phyloP scores from a whole-genome alignment of 2,888 invertebrate species.

The Microctonus hyperodae region DNA sequence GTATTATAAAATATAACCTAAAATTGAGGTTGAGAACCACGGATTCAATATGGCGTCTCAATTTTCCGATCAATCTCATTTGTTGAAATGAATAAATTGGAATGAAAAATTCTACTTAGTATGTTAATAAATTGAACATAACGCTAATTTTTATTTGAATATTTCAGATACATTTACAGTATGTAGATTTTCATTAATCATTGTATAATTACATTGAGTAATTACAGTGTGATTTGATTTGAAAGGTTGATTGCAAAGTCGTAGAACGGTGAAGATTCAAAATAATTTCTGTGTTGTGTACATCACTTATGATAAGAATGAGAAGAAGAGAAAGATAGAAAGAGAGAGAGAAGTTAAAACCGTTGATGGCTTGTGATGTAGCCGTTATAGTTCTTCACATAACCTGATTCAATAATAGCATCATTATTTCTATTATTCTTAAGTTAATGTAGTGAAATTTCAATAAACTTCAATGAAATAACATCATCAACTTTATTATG shows the following conservation, averaged over 20 bases:
- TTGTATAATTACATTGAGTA: background rate
- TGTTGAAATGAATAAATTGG: background rate
- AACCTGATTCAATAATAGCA: slow-evolving; percentile 47
- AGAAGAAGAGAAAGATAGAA: background rate
- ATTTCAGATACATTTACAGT: background rate
- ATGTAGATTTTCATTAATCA: background rate
- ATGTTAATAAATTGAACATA: background rate
- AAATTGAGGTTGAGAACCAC: background rate
- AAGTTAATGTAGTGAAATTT: slow-evolving; percentile 37
- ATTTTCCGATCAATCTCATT: background rate
- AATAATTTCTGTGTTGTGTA: background rate
- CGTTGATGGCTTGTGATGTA: slow-evolving; percentile 44
- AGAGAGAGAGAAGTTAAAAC: slow-evolving; percentile 35
- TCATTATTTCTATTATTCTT: slow-evolving; percentile 45
- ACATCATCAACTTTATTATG: slow-evolving; percentile 44
- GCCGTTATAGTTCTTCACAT: slow-evolving; percentile 47
- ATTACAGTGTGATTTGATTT: background rate
- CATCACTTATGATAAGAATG: no score
- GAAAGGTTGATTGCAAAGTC: slow-evolving; percentile 15
- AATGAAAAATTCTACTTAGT: background rate
- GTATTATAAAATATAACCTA: no score
- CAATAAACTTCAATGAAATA: slow-evolving; percentile 34
- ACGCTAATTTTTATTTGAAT: background rate
- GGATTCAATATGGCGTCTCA: background rate
- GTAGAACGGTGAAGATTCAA: slow-evolving; percentile 5